Percentiles rank a stretch among this genome's conserved stretches.
Conservation (phyloP, 2,888 invertebrate genomes). For the Pandemis corylana region DNA sequence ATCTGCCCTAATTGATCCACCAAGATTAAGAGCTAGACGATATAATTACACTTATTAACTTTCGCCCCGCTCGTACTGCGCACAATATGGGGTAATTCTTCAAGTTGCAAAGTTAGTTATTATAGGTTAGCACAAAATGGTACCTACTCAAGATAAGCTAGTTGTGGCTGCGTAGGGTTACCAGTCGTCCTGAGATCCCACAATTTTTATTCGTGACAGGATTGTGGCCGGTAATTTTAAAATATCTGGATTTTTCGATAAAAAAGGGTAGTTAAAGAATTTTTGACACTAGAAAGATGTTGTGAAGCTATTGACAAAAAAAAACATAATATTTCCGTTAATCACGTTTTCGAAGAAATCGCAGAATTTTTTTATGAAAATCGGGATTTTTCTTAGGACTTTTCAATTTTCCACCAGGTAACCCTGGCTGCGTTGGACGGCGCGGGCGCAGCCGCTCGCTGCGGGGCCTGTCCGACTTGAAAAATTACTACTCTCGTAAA, state of each 20-base stretch:
- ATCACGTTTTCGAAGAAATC: too few relatives aligned
- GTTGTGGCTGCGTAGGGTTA: slow-evolving; percentile 46
- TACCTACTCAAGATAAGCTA: slow-evolving; percentile 44
- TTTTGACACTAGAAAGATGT: too few relatives aligned
- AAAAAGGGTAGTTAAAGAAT: too few relatives aligned
- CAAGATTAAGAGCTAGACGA: slow-evolving; percentile 15
- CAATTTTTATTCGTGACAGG: too few relatives aligned
- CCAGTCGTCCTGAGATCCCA: too few relatives aligned
- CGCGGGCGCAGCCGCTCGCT: slow-evolving; percentile 52
- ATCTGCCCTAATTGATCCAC: not conserved
- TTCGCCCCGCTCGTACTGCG: slow-evolving; percentile 35
- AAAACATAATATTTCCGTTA: too few relatives aligned
- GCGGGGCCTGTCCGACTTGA: slow-evolving; percentile 68
- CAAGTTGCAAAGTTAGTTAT: slow-evolving; percentile 52
- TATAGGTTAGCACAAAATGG: slow-evolving; percentile 44
- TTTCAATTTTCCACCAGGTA: too few relatives aligned
- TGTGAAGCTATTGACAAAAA: too few relatives aligned
- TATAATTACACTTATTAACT: slow-evolving; percentile 9
- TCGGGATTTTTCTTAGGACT: too few relatives aligned
- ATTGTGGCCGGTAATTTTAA: too few relatives aligned
- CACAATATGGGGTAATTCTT: slow-evolving; percentile 53
- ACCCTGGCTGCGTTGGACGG: not conserved
- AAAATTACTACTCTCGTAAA: slow-evolving; percentile 77
- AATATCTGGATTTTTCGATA: too few relatives aligned
- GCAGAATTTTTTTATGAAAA: too few relatives aligned